Evolutionary conservation across 2,113 vertebrate species (phyloP).

Genomic region (Aptenodytes patagonicus): DNA sequence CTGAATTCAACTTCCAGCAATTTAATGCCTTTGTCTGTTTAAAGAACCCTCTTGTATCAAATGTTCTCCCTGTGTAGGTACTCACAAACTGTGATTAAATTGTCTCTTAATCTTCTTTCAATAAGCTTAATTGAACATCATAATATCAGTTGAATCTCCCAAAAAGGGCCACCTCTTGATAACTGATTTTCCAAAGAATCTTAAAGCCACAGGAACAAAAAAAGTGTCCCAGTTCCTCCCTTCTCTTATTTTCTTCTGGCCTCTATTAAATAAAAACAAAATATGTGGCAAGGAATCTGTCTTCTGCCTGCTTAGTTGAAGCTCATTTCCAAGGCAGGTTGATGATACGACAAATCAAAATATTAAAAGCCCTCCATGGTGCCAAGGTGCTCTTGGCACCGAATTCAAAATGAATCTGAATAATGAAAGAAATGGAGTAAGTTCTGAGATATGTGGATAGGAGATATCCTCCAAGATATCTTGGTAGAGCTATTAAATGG

Average conservation of each 20-base stretch:
- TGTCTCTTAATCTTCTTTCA: slow-evolving; percentile 18
- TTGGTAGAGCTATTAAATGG: neutral
- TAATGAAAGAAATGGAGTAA: neutral
- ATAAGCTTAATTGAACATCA: neutral
- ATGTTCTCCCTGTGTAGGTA: neutral
- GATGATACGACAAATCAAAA: neutral
- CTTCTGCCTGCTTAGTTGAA: neutral
- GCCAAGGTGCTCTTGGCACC: neutral
- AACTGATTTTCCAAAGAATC: neutral
- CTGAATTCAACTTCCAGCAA: neutral
- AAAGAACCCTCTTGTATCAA: slow-evolving; percentile 12
- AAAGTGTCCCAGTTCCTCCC: neutral
- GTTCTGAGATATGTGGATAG: neutral
- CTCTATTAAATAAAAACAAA: neutral
- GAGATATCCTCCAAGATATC: neutral
- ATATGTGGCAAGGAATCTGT: neutral
- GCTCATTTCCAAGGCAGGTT: neutral
- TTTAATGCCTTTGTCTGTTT: neutral
- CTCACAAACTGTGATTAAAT: slow-evolving; percentile 26
- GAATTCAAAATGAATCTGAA: neutral
- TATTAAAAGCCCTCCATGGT: neutral
- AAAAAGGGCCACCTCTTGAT: neutral
- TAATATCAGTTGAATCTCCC: neutral
- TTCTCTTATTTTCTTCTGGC: neutral
- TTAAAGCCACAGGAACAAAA: neutral